Percentiles rank a stretch among this genome's conserved stretches.
Evolutionary conservation across 2,888 invertebrate genomes (phyloP).

Genomic region (Callyntrura sp.): DNA sequence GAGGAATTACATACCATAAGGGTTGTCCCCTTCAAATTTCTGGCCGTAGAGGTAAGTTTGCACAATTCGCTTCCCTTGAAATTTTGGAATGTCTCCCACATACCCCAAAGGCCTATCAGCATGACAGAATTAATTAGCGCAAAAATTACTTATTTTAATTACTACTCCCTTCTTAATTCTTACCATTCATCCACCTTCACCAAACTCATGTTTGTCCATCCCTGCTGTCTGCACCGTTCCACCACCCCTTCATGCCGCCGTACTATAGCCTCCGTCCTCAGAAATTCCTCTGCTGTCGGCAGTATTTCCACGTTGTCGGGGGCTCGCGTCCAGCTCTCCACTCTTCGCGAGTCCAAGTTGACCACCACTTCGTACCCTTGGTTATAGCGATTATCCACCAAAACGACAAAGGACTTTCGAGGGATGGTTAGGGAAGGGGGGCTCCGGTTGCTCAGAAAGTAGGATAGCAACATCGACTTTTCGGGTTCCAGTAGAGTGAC

Average conservation of each 20-base stretch:
- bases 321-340: conserved; percentile 47
- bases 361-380: conserved; percentile 41
- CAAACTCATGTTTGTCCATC: conserved; percentile 66
- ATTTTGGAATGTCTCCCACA: conserved; percentile 48
- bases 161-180: too few species aligned
- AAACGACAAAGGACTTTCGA: conserved; percentile 41
- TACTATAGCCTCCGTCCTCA: conserved; percentile 43
- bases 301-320: conserved; percentile 10
- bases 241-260: conserved; percentile 12
- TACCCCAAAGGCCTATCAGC: conserved; percentile 58
- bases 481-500: conserved; percentile 60
- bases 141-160: too few species aligned
- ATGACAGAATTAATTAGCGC: too few species aligned
- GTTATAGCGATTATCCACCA: conserved; percentile 28
- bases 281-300: conserved; percentile 18
- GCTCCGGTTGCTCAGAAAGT: conserved; percentile 24
- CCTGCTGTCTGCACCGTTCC: conserved; percentile 47
- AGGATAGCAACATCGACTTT: conserved; percentile 47
- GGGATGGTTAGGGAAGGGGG: conserved; percentile 37
- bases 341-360: conserved; percentile 36
- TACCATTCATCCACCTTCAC: conserved; percentile 59
- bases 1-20: conserved; percentile 62
- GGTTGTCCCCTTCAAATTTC: conserved; percentile 56
- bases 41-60: conserved; percentile 68
- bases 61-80: conserved; percentile 28